Evolutionary conservation across 1,140 invertebrate genomes (phyloP).

Genomic region (Laupala kohalensis): DNA sequence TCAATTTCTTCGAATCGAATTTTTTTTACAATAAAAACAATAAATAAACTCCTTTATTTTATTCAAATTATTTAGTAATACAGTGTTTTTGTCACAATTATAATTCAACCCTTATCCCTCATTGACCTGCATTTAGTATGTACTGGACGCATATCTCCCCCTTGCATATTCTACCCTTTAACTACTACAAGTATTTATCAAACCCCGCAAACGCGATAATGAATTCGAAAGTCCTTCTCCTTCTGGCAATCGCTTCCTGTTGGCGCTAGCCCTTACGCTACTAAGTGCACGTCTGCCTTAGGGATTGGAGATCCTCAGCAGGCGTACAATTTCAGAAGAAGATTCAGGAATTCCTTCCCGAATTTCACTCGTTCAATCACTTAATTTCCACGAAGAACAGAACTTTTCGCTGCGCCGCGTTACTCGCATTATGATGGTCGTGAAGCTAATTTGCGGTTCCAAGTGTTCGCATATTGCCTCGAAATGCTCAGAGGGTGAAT

Average conservation of each 20-base stretch:
- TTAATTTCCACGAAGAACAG: not conserved
- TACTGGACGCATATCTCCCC: no score
- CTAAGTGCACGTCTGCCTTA: not conserved
- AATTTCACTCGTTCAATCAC: not conserved
- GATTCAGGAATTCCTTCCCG: not conserved
- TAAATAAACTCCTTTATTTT: no score
- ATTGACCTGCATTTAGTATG: no score
- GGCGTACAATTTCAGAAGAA: not conserved
- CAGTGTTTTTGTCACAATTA: no score
- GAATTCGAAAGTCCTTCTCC: not conserved
- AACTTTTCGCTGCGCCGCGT: not conserved
- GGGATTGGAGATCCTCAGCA: not conserved
- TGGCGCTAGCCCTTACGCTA: no score
- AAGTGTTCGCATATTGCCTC: not conserved
- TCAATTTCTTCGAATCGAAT: no score
- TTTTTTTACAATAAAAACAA: no score
- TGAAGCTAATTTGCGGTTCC: not conserved
- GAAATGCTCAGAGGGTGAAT: no score
- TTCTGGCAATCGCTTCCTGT: not conserved
- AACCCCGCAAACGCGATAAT: not conserved
- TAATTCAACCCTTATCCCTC: no score
- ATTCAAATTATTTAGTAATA: no score
- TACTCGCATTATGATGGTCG: not conserved
- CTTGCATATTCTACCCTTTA: no score
- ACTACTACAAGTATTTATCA: no score